Base-by-base conservation (phyloP, 2,113 vertebrate species). In the Toxotes jaculatrix region DNA sequence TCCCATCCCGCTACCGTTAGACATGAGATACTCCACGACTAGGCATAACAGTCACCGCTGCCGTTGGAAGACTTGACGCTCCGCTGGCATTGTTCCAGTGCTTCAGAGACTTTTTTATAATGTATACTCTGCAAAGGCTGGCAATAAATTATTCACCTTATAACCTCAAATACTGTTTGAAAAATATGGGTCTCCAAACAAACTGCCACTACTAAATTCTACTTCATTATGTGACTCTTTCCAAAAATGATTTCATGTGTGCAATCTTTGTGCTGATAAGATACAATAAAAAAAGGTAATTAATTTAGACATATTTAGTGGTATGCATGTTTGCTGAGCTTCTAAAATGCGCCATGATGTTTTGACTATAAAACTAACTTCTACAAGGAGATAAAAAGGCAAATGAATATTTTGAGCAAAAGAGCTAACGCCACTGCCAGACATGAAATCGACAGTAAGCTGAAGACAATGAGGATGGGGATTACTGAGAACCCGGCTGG, bases 371-470 rank as follows among this genome's bases (percentile, higher is more conserved):
- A 83, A 84, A 81, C 85, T 82, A 85, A 92, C 86, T 87, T 92
- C 43, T 51, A 75, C 70, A 55, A 65, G 61, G 43, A 90, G 81
- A 90, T 73, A 89, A 89, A 90, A 87, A 79, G 77, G 56, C 71
- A 86, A 90, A 87, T 87, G 75, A 81, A 83, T 82, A 87, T 91
- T 93, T 83, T 80, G 79, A 88, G 86, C 75, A 69, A 66, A 31
- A 78, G 57, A 77, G 75, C 90, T 91, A 93, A 93, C 87, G 84
- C 92, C 57, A 69, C 70, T 77, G 86, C 86, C 89, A 93, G 92
- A 93, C 91, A 91, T 89, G 81, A 85, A 88, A 88, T 90, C 83
- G 86, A 91, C 92, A 93, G 83, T 93, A 94, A 94, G 91, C 93
- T 92, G 91, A 87, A 92, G 83, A 94, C 93, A 94, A 93, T 94